A percentile compares a stretch with the other conserved stretches of the same genome.
phyloP scores from a whole-genome alignment of 2,888 invertebrate species.

The Zygaena filipendulae region DNA sequence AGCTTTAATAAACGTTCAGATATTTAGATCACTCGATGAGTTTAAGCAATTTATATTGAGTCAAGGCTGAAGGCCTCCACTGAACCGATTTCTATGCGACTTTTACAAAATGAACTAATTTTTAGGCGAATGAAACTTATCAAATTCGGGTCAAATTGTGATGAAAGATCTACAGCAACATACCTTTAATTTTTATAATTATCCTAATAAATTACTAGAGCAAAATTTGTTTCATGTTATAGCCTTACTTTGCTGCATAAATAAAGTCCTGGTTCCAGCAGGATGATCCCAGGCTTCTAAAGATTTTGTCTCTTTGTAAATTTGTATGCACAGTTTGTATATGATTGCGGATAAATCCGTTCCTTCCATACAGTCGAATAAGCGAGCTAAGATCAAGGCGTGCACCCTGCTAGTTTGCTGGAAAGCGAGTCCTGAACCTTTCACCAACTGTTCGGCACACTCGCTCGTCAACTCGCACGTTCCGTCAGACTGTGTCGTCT shows the following conservation, averaged over 20 bases:
- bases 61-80: too few species aligned
- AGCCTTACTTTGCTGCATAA: constrained; percentile 58
- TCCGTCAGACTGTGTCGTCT: constrained; percentile 42
- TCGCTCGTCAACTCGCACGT: constrained; percentile 47
- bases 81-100: too few species aligned
- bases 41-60: neutral
- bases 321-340: constrained; percentile 55
- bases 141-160: too few species aligned
- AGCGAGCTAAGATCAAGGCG: constrained; percentile 35
- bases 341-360: constrained; percentile 46
- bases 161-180: too few species aligned
- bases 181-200: too few species aligned
- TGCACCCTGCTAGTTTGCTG: constrained; percentile 51
- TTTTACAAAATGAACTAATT: too few species aligned
- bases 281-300: constrained; percentile 57
- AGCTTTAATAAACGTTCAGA: neutral
- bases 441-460: constrained; percentile 42
- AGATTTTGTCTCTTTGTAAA: constrained; percentile 56
- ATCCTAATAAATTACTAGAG: too few species aligned
- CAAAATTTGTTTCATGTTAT: too few species aligned
- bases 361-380: constrained; percentile 53
- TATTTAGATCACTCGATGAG: neutral
- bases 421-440: constrained; percentile 49
- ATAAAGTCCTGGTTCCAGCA: constrained; percentile 48
- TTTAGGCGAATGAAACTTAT: too few species aligned